phyloP scores from a whole-genome alignment of 1,140 invertebrate genomes.

The Calephelis virginiensis region DNA sequence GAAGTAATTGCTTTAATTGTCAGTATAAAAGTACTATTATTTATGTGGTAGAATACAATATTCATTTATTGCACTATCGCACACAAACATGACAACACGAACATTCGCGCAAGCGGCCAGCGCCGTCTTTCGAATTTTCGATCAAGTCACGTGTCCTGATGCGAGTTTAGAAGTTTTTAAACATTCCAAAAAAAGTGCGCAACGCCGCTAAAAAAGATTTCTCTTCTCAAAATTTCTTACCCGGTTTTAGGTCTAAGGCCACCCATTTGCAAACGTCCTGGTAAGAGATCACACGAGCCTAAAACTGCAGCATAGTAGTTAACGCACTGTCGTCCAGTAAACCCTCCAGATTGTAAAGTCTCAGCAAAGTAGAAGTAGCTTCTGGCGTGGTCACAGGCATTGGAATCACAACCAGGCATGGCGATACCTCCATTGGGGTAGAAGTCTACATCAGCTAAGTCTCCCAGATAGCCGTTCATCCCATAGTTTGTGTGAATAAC shows the following conservation, averaged over 20 bases:
- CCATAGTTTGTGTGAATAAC: slow-evolving; percentile 82
- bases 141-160: too few relatives aligned
- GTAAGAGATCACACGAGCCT: slow-evolving; percentile 33
- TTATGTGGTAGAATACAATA: too few relatives aligned
- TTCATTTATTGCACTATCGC: too few relatives aligned
- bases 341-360: slow-evolving; percentile 46
- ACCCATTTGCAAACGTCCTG: slow-evolving; percentile 44
- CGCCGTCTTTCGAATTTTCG: too few relatives aligned
- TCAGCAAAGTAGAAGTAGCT: slow-evolving; percentile 53
- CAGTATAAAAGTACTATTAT: too few relatives aligned
- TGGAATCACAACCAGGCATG: slow-evolving; percentile 82
- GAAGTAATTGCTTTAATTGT: too few relatives aligned
- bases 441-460: slow-evolving; percentile 82
- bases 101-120: too few relatives aligned
- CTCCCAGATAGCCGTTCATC: slow-evolving; percentile 59
- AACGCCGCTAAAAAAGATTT: too few relatives aligned
- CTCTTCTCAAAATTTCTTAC: slow-evolving; percentile 31
- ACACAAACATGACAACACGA: too few relatives aligned
- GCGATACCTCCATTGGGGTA: slow-evolving; percentile 82
- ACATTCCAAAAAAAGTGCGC: too few relatives aligned
- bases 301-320: slow-evolving; percentile 47
- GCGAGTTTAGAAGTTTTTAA: too few relatives aligned
- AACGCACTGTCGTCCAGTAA: slow-evolving; percentile 47
- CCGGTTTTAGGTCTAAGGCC: slow-evolving; percentile 49
- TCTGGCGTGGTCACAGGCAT: slow-evolving; percentile 53